Evolutionary conservation across 2,888 invertebrate species (phyloP).

Genomic region (Camptogramma bilineatum): DNA sequence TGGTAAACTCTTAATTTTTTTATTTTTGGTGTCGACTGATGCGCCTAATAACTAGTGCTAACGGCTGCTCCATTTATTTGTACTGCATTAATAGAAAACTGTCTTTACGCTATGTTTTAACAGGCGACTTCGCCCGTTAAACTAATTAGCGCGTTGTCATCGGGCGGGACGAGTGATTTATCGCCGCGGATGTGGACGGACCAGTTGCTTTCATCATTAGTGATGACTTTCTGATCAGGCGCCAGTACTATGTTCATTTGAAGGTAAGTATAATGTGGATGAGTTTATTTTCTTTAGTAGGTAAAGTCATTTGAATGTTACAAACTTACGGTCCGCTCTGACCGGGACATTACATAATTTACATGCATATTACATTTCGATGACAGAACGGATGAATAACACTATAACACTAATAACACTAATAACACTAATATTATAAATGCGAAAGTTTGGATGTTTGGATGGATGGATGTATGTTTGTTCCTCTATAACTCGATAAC

Average conservation of each 20-base stretch:
- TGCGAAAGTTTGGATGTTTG: no score
- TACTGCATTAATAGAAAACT: conserved; percentile 33
- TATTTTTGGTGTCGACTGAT: no score
- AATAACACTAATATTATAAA: no score
- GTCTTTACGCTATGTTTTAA: conserved; percentile 41
- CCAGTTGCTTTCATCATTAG: conserved; percentile 30
- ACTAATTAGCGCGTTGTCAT: conserved; percentile 49
- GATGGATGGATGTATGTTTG: no score
- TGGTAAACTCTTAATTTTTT: no score
- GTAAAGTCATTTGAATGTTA: no score
- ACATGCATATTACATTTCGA: no score
- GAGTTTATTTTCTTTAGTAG: neutral
- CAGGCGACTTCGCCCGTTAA: conserved; percentile 43
- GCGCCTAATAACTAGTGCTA: neutral
- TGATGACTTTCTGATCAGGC: conserved; percentile 5
- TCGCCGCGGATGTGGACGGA: conserved; percentile 32
- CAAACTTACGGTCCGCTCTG: no score
- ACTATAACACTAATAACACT: no score
- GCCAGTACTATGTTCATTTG: conserved; percentile 11
- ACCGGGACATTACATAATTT: no score
- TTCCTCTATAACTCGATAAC: no score
- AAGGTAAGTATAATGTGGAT: neutral
- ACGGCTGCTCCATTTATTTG: conserved; percentile 8
- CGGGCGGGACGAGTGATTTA: conserved; percentile 44
- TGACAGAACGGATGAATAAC: no score